Percentiles rank a stretch among this genome's conserved stretches.
phyloP scores from a whole-genome alignment of 2,888 invertebrate species.

The Nomada fucata region DNA sequence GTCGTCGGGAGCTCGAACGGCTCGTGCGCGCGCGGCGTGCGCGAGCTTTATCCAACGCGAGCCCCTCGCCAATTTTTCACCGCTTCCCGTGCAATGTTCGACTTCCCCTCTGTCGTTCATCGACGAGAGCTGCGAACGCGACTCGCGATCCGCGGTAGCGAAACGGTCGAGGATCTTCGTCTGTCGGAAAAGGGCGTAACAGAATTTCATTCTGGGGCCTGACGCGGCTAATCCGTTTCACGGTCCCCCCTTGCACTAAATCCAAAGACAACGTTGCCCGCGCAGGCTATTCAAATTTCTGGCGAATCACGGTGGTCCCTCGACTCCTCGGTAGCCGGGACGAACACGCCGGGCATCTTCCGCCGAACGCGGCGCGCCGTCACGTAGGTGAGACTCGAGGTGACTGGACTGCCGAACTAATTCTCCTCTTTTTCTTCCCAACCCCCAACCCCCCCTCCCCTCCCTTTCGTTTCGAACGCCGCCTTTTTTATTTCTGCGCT shows the following conservation, averaged over 20 bases:
- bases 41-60: conserved; percentile 6
- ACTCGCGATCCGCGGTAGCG: neutral
- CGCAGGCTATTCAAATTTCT: conserved; percentile 50
- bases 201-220: neutral
- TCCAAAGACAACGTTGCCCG: conserved; percentile 1
- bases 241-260: conserved; percentile 20
- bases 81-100: neutral
- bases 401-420: conserved; percentile 43
- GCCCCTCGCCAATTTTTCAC: neutral
- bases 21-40: neutral
- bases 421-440: conserved; percentile 36
- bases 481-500: neutral
- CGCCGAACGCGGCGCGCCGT: neutral
- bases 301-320: conserved; percentile 54
- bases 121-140: neutral
- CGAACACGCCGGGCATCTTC: neutral
- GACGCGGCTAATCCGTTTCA: conserved; percentile 42
- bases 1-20: neutral
- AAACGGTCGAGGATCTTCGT: neutral
- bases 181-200: neutral
- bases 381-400: conserved; percentile 32
- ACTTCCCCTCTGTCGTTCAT: neutral
- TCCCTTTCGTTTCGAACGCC: conserved; percentile 25
- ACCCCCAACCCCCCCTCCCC: too few relatives aligned
- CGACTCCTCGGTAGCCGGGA: neutral